Percentiles rank a stretch among this genome's conserved stretches.
Conservation (phyloP, 1,140 invertebrate genomes). For the Colletes gigas region DNA sequence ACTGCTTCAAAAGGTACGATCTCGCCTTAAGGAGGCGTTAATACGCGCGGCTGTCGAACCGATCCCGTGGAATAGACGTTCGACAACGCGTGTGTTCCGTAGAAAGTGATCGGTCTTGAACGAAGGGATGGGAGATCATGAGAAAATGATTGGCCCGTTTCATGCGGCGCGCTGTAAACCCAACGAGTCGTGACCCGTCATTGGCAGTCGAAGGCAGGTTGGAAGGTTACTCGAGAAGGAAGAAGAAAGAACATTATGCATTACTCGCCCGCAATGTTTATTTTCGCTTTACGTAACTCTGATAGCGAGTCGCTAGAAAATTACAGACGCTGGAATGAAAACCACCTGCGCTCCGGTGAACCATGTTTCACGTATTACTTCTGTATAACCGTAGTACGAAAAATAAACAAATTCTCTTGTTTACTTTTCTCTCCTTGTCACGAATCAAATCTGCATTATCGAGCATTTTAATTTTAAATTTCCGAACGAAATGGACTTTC, state of each 20-base stretch:
- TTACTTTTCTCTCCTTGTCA: no score
- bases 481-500: no score
- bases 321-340: background rate
- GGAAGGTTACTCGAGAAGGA: conserved; percentile 3
- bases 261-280: background rate
- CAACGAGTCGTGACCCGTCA: conserved; percentile 54
- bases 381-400: no score
- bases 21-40: conserved; percentile 38
- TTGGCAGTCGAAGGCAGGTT: conserved; percentile 30
- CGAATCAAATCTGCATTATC: no score
- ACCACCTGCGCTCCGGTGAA: background rate
- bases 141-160: conserved; percentile 67
- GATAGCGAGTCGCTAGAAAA: background rate
- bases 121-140: conserved; percentile 57
- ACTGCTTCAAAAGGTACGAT: conserved; percentile 8
- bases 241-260: background rate
- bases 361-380: no score
- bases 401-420: no score
- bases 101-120: conserved; percentile 50
- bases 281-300: background rate
- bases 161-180: conserved; percentile 43
- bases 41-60: conserved; percentile 32
- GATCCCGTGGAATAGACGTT: background rate
- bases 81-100: background rate
- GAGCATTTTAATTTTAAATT: no score